These are phyloP conservation scores for Synergus gifuensis DNA, from an alignment of 2,888 invertebrate species.

Conservation along the genomic window DNA sequence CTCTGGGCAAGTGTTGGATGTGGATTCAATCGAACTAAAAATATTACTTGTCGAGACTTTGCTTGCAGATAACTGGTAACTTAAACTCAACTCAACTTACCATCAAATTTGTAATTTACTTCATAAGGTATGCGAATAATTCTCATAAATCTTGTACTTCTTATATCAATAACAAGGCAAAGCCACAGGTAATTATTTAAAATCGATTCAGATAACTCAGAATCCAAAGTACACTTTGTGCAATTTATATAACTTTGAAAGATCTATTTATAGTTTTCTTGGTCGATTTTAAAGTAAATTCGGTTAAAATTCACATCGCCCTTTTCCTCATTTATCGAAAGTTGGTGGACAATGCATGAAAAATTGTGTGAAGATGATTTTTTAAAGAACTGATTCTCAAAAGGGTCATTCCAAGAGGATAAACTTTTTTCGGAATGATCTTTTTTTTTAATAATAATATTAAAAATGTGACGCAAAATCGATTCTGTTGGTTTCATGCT, in stretches of 20 bases:
- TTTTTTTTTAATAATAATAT: background rate
- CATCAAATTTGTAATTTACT: conserved; percentile 12
- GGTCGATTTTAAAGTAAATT: background rate
- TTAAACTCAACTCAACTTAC: background rate
- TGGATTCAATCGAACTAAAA: background rate
- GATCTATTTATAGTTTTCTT: conserved; percentile 31
- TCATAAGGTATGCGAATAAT: background rate
- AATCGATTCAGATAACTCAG: background rate
- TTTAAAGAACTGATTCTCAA: conserved; percentile 9
- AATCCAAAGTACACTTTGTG: background rate
- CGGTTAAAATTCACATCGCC: conserved; percentile 45
- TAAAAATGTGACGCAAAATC: background rate
- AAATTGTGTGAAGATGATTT: conserved; percentile 1
- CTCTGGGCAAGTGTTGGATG: conserved; percentile 5
- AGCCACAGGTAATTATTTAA: background rate
- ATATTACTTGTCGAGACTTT: background rate
- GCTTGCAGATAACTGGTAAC: background rate
- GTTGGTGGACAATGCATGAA: conserved; percentile 50
- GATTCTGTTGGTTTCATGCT: conserved; percentile 10
- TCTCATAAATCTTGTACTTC: background rate
- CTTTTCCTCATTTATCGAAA: conserved; percentile 58
- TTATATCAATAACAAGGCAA: background rate
- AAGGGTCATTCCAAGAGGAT: background rate
- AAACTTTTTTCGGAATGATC: background rate
- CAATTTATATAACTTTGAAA: background rate